Evolutionary conservation across 2,888 invertebrate species (phyloP).

Genomic region (Diarsia rubi): DNA sequence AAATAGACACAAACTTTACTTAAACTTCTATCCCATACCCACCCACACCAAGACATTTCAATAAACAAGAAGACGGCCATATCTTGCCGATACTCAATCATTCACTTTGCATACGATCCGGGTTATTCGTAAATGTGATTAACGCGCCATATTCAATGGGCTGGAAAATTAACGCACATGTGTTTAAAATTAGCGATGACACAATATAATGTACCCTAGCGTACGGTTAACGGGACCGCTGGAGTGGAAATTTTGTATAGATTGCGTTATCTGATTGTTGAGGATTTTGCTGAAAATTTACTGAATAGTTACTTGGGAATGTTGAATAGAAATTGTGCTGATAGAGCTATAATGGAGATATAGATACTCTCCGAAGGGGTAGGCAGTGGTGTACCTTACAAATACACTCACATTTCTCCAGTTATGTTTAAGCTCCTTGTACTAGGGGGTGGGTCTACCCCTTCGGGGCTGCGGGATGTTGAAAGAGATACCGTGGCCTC

Average conservation of each 20-base stretch:
- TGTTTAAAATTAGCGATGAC: constrained; percentile 71
- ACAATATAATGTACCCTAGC: constrained; percentile 59
- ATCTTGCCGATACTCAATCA: constrained; percentile 64
- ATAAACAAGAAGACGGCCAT: constrained; percentile 47
- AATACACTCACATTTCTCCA: too few species aligned
- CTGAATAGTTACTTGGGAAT: background rate
- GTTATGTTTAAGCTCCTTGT: too few species aligned
- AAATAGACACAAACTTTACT: background rate
- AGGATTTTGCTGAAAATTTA: constrained; percentile 17
- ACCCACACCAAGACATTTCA: constrained; percentile 28
- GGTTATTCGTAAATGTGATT: constrained; percentile 72
- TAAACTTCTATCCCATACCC: background rate
- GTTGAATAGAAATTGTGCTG: background rate
- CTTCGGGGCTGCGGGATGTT: too few species aligned
- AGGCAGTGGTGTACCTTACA: too few species aligned
- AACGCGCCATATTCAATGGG: constrained; percentile 73
- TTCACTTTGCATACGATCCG: constrained; percentile 68
- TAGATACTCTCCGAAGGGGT: background rate
- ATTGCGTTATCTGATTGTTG: constrained; percentile 53
- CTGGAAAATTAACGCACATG: constrained; percentile 76
- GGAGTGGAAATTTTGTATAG: constrained; percentile 46
- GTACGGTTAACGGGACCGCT: constrained; percentile 23
- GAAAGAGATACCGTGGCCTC: too few species aligned
- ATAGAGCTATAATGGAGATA: background rate
- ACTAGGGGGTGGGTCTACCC: too few species aligned